A percentile compares a stretch with the other conserved stretches of the same genome.
Evolutionary conservation across 2,797 vertebrate species (phyloP).

Genomic region (Rhynchotus rufescens): DNA sequence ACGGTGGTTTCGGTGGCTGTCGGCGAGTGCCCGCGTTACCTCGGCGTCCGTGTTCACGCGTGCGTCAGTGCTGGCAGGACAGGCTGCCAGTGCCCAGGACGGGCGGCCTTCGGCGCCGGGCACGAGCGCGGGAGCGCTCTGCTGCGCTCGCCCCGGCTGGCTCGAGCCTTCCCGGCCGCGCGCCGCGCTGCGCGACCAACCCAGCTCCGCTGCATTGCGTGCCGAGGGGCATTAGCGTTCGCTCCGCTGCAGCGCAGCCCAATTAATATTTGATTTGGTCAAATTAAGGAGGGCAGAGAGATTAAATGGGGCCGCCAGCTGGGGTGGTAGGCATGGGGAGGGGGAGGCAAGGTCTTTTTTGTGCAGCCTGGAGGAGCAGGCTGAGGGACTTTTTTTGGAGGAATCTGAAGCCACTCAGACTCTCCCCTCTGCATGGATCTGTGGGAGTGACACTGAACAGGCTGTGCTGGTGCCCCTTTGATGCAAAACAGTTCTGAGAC

Average conservation of each 20-base stretch:
- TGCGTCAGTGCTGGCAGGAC: not conserved
- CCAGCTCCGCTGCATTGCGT: not conserved
- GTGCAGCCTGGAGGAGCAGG: not conserved
- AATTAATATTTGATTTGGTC: slow-evolving; percentile 60
- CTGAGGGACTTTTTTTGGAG: not conserved
- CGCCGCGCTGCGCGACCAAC: not conserved
- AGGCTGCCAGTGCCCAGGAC: rapidly evolving
- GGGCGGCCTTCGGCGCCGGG: not conserved
- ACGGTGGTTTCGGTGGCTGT: rapidly evolving
- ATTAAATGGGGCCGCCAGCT: slow-evolving; percentile 42
- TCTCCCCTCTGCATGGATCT: not conserved
- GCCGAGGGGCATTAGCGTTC: not conserved
- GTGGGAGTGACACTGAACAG: not conserved
- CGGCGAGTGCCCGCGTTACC: rapidly evolving
- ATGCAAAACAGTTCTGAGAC: not conserved
- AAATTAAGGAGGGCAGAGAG: slow-evolving; percentile 44
- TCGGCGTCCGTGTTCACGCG: rapidly evolving
- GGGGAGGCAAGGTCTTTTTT: not conserved
- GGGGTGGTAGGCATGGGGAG: not conserved
- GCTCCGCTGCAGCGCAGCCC: not conserved
- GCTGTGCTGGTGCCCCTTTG: not conserved
- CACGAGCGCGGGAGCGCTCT: not conserved
- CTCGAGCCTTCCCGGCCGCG: rapidly evolving
- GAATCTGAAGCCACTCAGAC: not conserved
- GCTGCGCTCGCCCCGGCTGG: not conserved